phyloP scores from a whole-genome alignment of 2,113 vertebrate species.

The Gnathonemus longibarbis region DNA sequence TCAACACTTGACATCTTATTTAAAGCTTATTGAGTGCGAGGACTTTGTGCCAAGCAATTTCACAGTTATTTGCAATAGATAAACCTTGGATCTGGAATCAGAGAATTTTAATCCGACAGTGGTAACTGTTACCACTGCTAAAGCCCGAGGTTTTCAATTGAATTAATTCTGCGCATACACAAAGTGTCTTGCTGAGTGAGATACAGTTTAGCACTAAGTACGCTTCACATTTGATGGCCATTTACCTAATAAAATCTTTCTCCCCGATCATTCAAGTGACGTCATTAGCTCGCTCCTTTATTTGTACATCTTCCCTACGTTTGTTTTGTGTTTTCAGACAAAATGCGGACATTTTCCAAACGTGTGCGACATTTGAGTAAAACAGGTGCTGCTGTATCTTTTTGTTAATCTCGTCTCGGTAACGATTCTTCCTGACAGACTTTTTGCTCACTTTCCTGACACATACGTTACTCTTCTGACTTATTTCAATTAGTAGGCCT shows the following conservation, averaged over 20 bases:
- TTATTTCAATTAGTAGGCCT: background rate
- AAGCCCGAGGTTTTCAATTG: constrained; percentile 24
- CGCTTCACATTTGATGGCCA: constrained; percentile 4
- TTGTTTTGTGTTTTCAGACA: background rate
- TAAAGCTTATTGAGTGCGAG: constrained; percentile 43
- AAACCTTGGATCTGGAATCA: constrained; percentile 45
- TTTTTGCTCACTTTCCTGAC: background rate
- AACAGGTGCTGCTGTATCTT: background rate
- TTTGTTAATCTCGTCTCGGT: background rate
- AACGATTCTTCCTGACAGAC: background rate
- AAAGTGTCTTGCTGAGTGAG: constrained; percentile 16
- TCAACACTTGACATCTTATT: constrained; percentile 46
- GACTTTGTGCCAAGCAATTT: constrained; percentile 45
- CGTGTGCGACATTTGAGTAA: background rate
- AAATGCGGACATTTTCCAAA: background rate
- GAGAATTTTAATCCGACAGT: constrained; percentile 40
- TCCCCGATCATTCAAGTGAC: background rate
- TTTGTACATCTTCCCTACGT: background rate
- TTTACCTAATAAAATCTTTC: constrained; percentile 4
- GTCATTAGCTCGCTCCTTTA: background rate
- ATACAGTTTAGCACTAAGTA: constrained; percentile 13
- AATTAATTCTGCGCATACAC: constrained; percentile 23
- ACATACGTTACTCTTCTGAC: background rate
- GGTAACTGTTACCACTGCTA: constrained; percentile 38
- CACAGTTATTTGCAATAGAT: constrained; percentile 50